Evolutionary conservation across 2,113 vertebrate species (phyloP).

Genomic region (Chlorodrepanis virens): DNA sequence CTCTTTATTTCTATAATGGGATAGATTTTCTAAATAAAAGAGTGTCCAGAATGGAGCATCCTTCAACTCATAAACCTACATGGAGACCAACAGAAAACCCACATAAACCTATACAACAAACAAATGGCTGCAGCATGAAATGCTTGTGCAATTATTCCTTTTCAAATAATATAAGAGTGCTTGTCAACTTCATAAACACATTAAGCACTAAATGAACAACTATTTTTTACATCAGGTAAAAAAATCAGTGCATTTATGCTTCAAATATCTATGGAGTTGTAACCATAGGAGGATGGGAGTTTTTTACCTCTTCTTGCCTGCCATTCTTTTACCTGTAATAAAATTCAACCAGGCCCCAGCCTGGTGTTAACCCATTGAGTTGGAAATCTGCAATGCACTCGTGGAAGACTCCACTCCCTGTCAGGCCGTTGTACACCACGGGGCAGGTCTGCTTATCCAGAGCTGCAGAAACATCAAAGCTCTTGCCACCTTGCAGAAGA

Average conservation of each 20-base stretch:
- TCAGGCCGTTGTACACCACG: slow-evolving; percentile 26
- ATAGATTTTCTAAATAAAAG: background rate
- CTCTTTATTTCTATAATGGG: background rate
- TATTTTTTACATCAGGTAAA: background rate
- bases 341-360: slow-evolving; percentile 63
- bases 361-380: background rate
- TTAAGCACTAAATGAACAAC: background rate
- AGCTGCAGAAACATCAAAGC: slow-evolving; percentile 4
- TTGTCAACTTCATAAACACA: background rate
- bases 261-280: background rate
- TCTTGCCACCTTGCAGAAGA: slow-evolving; percentile 12
- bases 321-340: slow-evolving; percentile 62
- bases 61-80: background rate
- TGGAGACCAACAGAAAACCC: background rate
- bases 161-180: background rate
- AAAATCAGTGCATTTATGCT: background rate
- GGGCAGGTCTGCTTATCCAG: slow-evolving; percentile 43
- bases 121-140: background rate
- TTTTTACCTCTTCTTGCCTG: background rate
- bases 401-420: slow-evolving; percentile 1
- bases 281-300: background rate
- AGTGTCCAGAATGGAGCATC: background rate
- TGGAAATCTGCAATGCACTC: slow-evolving; percentile 58
- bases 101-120: background rate
- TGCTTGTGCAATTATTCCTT: background rate